A percentile compares a stretch with the other conserved stretches of the same genome.
phyloP scores from a whole-genome alignment of 1,140 invertebrate species.

The Lysiphlebus fabarum region DNA sequence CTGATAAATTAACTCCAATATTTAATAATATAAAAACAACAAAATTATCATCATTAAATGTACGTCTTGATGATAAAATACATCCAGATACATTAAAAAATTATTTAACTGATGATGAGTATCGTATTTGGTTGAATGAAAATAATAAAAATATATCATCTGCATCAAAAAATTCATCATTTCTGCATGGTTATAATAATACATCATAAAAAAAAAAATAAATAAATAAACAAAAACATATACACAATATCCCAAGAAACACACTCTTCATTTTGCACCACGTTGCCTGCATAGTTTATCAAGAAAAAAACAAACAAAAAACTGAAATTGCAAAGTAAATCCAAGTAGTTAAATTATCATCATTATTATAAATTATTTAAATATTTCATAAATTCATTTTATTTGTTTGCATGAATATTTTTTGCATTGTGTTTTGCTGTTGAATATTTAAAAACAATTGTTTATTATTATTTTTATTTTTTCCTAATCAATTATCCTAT shows the following conservation, averaged over 20 bases:
- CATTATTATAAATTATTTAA: constrained; percentile 10
- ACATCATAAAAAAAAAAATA: constrained; percentile 26
- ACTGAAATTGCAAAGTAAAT: too few relatives aligned
- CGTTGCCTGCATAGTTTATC: too few relatives aligned
- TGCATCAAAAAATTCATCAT: constrained; percentile 19
- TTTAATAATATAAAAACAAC: too few relatives aligned
- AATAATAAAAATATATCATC: background rate
- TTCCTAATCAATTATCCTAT: too few relatives aligned
- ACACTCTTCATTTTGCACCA: too few relatives aligned
- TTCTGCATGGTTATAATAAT: constrained; percentile 35
- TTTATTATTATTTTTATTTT: too few relatives aligned
- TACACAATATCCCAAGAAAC: background rate
- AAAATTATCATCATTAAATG: constrained; percentile 20
- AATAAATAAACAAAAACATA: too few relatives aligned
- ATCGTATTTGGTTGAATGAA: constrained; percentile 21
- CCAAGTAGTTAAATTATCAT: too few relatives aligned
- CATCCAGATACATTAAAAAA: constrained; percentile 23
- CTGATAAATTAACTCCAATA: too few relatives aligned
- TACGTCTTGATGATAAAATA: constrained; percentile 17
- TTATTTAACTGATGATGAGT: constrained; percentile 22
- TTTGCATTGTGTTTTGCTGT: background rate
- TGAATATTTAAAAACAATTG: too few relatives aligned
- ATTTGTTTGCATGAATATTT: constrained; percentile 1
- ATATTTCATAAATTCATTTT: background rate
- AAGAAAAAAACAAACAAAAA: too few relatives aligned